Percentiles rank a stretch among this genome's conserved stretches.
Conservation (phyloP, 2,888 invertebrate species). For the Pycnomerus fuliginosus region DNA sequence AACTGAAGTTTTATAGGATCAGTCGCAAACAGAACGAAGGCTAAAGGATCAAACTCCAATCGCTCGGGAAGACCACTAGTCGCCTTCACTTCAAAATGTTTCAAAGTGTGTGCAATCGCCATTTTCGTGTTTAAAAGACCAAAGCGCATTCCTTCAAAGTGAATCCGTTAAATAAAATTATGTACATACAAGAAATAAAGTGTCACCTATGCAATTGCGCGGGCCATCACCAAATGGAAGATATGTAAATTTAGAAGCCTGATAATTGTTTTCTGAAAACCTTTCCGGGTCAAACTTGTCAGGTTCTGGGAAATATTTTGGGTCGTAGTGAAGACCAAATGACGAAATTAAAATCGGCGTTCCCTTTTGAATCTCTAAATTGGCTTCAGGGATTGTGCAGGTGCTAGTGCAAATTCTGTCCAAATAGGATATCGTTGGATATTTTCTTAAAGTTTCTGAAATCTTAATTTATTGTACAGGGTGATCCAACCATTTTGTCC, state of each 20-base stretch:
- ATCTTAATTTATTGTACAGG: too few relatives aligned
- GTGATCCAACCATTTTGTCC: too few relatives aligned
- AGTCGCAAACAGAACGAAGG: too few relatives aligned
- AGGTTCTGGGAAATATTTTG: constrained; percentile 40
- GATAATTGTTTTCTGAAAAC: constrained; percentile 29
- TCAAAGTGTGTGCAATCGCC: too few relatives aligned
- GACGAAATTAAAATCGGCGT: constrained; percentile 35
- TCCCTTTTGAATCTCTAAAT: constrained; percentile 42
- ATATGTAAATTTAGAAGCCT: background rate
- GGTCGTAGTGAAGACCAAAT: constrained; percentile 43
- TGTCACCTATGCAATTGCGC: background rate
- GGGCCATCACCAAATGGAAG: background rate
- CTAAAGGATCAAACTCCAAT: too few relatives aligned
- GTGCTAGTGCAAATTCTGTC: constrained; percentile 28
- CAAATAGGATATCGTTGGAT: constrained; percentile 39
- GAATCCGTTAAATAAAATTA: too few relatives aligned
- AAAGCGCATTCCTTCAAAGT: too few relatives aligned
- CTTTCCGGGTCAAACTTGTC: constrained; percentile 26
- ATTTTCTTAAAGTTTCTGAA: constrained; percentile 47
- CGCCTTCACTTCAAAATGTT: too few relatives aligned
- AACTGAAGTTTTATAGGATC: too few relatives aligned
- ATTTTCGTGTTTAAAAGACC: too few relatives aligned
- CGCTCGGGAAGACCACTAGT: too few relatives aligned
- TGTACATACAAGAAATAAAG: too few relatives aligned
- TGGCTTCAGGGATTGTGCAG: constrained; percentile 40